Percentiles rank a stretch among this genome's conserved stretches.
These are phyloP conservation scores for Chironomus riparius DNA, from an alignment of 2,888 invertebrate species.

Conservation along the genomic window DNA sequence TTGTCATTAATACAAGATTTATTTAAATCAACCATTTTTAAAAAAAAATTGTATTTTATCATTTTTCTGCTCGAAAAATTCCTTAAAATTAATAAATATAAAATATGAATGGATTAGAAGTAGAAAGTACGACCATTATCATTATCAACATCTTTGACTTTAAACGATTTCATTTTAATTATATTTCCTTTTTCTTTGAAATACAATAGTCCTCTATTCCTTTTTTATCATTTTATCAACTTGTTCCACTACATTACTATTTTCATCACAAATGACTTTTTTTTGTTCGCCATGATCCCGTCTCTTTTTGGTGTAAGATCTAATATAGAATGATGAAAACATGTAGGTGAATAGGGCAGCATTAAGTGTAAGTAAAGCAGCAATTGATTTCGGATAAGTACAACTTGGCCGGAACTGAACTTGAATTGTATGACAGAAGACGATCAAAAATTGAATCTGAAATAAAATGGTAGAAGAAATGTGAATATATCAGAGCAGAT, in stretches of 20 bases:
- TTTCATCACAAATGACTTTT: conserved; percentile 1
- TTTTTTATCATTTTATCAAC: too few relatives aligned
- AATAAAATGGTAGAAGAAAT: conserved; percentile 30
- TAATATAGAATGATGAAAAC: conserved; percentile 66
- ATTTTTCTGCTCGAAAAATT: too few relatives aligned
- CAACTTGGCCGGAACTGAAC: conserved; percentile 58
- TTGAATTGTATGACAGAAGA: conserved; percentile 59
- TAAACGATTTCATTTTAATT: too few relatives aligned
- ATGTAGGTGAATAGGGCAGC: conserved; percentile 64
- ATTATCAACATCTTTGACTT: too few relatives aligned
- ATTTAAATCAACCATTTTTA: too few relatives aligned
- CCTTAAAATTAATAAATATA: too few relatives aligned
- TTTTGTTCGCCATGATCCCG: neutral
- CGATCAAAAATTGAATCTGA: conserved; percentile 65
- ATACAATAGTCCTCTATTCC: too few relatives aligned
- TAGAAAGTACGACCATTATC: too few relatives aligned
- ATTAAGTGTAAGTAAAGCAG: conserved; percentile 56
- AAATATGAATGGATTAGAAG: too few relatives aligned
- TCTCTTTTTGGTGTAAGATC: conserved; percentile 49
- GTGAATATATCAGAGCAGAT: neutral
- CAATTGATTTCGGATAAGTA: conserved; percentile 60
- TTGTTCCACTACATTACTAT: neutral
- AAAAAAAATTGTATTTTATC: too few relatives aligned
- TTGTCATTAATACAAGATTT: too few relatives aligned
- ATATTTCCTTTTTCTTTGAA: too few relatives aligned